Percentiles rank a stretch among this genome's conserved stretches.
Conservation (phyloP, 2,113 vertebrate species). For the Condylura cristata region DNA sequence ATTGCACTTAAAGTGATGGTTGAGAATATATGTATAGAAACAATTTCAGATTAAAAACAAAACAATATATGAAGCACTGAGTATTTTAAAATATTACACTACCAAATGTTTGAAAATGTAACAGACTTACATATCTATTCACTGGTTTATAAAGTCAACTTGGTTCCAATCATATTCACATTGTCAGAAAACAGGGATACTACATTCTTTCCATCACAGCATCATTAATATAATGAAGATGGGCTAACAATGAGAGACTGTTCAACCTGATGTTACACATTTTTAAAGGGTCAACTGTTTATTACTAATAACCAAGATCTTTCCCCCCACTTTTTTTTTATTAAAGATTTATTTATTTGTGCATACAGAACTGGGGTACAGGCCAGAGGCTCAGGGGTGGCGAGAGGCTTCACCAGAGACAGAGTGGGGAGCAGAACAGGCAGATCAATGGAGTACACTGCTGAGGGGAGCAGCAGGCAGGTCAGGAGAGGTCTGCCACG, state of each 20-base stretch:
- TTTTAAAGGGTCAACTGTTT: background rate
- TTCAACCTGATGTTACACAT: background rate
- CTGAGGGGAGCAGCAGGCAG: too few relatives aligned
- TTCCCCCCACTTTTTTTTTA: background rate
- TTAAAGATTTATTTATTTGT: too few relatives aligned
- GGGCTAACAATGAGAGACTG: background rate
- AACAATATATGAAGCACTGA: background rate
- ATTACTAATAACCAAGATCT: background rate
- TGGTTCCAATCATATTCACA: background rate
- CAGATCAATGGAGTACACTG: too few relatives aligned
- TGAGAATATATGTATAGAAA: background rate
- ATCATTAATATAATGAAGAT: conserved; percentile 6
- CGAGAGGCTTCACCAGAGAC: too few relatives aligned
- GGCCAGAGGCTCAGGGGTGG: too few relatives aligned
- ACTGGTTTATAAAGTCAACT: background rate
- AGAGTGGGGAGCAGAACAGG: too few relatives aligned
- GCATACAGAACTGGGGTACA: too few relatives aligned
- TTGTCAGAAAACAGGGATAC: background rate
- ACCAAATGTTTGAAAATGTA: background rate
- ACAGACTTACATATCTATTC: background rate
- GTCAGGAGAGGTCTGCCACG: too few relatives aligned
- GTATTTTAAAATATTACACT: background rate
- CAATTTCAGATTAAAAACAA: conserved; percentile 39
- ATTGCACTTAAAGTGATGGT: background rate
- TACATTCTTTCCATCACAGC: background rate